Base-by-base conservation (phyloP, 2,113 vertebrate genomes). In the Pelvicachromis taeniatus region DNA sequence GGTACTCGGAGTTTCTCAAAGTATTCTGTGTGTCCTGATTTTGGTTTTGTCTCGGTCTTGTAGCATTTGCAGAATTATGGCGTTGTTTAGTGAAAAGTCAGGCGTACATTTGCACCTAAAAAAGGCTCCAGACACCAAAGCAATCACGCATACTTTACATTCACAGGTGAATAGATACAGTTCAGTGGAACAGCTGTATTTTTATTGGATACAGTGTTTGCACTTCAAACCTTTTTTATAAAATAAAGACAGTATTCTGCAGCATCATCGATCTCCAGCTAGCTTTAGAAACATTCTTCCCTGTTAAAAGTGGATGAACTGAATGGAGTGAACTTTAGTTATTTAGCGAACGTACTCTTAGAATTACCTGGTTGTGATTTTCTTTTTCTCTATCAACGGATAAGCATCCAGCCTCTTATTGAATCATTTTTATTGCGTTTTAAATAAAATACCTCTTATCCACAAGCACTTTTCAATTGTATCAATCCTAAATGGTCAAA, bases 81-180 rank as follows among this genome's bases (percentile, higher is more conserved):
- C n/a, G 19, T 53, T 70, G 17, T 12, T 9, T 16, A 33, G 23
- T 80, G 9, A 81, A 31, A 33, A 52, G 8, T 40, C 29, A 4
- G 26, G 0, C 19, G 2, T 11, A 16, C 14, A 7, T 2, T 68
- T 16, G 35, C 35, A 42, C 63, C 4, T 23, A 23, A 6, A 21
- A 40, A 40, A 40, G 13, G 6, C 21, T n/a, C 35, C 35, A 40
- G n/a, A 0, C 12, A 1, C 1, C 2, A 65, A 5, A 65, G 38
- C 9, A 3, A 11, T 4, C 13, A 10, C n/a, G 5, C 61, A 14
- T 40, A 40, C 19, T 23, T 40, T 0, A 23, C n/a, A 1, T 0
- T 68, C 35, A 68, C 35, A 68, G 40, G 23, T 68, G 6, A 42
- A 40, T 6, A 13, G 61, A 21, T 21, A 23, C 63, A 4, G 38